A percentile compares a stretch with the other conserved stretches of the same genome.
Evolutionary conservation across 2,888 invertebrate genomes (phyloP).

Genomic region (Microplitis deprimator): DNA sequence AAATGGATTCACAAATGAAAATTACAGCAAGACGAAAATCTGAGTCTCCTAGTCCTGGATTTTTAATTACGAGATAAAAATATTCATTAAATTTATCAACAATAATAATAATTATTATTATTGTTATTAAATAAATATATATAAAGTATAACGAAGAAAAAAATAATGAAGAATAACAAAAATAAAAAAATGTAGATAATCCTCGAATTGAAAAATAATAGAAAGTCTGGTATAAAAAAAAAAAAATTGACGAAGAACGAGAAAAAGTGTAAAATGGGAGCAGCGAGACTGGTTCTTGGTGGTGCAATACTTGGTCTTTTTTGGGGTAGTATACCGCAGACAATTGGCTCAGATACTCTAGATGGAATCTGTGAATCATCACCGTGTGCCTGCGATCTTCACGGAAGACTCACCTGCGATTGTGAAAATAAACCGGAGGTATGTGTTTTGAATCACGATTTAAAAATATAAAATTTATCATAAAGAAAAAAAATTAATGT

Average conservation of each 20-base stretch:
- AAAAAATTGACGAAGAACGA: conserved; percentile 1
- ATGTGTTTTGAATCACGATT: conserved; percentile 50
- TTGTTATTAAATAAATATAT: too few relatives aligned
- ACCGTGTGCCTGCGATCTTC: conserved; percentile 75
- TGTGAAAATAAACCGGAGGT: conserved; percentile 74
- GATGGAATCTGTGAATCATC: conserved; percentile 73
- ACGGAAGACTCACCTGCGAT: conserved; percentile 75
- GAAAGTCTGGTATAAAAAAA: neutral
- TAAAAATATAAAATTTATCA: conserved; percentile 5
- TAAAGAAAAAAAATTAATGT: conserved; percentile 17
- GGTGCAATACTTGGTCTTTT: conserved; percentile 66
- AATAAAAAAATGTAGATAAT: neutral
- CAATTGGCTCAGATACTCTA: conserved; percentile 48
- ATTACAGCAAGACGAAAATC: conserved; percentile 20
- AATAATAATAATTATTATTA: too few relatives aligned
- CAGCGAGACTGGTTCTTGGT: conserved; percentile 63
- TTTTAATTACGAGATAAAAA: conserved; percentile 15
- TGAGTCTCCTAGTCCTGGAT: conserved; percentile 21
- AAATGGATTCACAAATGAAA: conserved; percentile 24
- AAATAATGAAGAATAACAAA: neutral
- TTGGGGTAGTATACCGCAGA: conserved; percentile 61
- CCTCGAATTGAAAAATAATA: neutral
- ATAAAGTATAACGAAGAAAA: neutral
- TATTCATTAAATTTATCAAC: neutral
- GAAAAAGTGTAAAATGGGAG: conserved; percentile 60